A percentile compares a stretch with the other conserved stretches of the same genome.
phyloP scores from a whole-genome alignment of 2,113 vertebrate species.

The Notothenia coriiceps region DNA sequence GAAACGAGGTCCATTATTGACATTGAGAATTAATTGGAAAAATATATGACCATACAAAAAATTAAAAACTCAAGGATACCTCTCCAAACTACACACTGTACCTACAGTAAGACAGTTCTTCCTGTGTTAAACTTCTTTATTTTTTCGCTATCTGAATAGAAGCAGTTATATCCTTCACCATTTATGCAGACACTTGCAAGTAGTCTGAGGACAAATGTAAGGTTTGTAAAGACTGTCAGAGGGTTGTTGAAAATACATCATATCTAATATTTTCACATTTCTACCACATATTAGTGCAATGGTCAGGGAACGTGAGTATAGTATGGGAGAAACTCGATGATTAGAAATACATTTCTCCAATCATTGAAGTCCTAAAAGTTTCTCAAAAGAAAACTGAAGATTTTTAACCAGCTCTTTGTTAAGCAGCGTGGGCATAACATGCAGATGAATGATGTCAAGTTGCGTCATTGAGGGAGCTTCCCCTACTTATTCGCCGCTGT shows the following conservation, averaged over 20 bases:
- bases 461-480: too few species aligned
- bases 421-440: too few species aligned
- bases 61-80: not conserved
- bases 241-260: not conserved
- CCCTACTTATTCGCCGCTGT: too few species aligned
- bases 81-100: not conserved
- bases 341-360: not conserved
- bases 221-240: not conserved
- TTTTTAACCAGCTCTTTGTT: too few species aligned
- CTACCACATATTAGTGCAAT: not conserved
- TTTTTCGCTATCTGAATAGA: not conserved
- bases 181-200: not conserved
- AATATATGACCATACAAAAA: not conserved
- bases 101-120: not conserved
- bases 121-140: too few species aligned
- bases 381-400: too few species aligned
- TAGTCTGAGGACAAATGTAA: not conserved
- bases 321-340: not conserved
- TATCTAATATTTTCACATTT: not conserved
- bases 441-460: too few species aligned
- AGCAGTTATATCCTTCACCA: not conserved
- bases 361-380: too few species aligned
- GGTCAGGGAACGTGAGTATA: not conserved
- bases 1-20: not conserved
- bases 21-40: not conserved